Evolutionary conservation across 2,888 invertebrate genomes (phyloP).

Genomic region (Melitaea athalia): DNA sequence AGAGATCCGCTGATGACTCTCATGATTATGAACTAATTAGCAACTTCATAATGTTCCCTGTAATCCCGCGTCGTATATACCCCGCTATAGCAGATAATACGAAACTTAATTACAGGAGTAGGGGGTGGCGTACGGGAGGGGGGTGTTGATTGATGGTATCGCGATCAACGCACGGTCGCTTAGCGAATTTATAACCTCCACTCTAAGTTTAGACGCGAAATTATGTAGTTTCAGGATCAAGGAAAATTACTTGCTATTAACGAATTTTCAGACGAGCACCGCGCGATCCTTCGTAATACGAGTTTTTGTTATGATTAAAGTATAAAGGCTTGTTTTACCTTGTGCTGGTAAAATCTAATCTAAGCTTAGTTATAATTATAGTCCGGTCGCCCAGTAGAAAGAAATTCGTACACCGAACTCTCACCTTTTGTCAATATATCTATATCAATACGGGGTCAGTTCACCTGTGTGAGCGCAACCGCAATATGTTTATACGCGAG

Average conservation of each 20-base stretch:
- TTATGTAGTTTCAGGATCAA: conserved; percentile 17
- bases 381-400: no score
- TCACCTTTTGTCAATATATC: no score
- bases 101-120: conserved; percentile 40
- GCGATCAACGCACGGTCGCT: conserved; percentile 25
- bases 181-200: conserved; percentile 18
- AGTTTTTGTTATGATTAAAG: not conserved
- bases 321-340: not conserved
- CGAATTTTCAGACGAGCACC: conserved; percentile 8
- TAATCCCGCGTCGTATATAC: conserved; percentile 21
- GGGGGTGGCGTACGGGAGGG: conserved; percentile 23
- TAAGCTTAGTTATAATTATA: no score
- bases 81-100: conserved; percentile 24
- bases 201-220: conserved; percentile 18
- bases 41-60: conserved; percentile 32
- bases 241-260: conserved; percentile 23
- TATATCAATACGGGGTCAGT: no score
- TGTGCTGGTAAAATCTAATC: no score
- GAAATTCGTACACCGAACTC: no score
- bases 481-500: no score
- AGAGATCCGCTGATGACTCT: conserved; percentile 30
- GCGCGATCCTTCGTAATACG: not conserved
- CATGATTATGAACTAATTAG: conserved; percentile 38
- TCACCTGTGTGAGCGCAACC: no score
- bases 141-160: conserved; percentile 42